These are phyloP conservation scores for Aricia agestis DNA, from an alignment of 1,140 invertebrate species.

Conservation along the genomic window DNA sequence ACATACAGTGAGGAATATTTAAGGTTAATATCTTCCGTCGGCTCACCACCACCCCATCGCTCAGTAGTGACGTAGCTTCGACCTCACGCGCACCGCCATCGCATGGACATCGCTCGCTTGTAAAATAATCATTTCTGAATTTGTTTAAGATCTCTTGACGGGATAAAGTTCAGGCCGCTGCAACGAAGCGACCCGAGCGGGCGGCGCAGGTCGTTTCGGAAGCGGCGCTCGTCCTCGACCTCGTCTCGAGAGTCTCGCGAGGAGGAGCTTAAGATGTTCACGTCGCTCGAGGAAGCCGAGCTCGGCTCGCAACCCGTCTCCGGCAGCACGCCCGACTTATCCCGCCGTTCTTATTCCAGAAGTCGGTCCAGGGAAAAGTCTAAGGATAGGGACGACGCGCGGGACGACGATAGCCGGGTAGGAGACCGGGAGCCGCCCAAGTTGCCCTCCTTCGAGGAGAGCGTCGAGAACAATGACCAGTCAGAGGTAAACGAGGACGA, in stretches of 20 bases:
- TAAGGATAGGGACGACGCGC: conserved; percentile 41
- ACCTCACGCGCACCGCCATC: conserved; percentile 32
- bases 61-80: conserved; percentile 48
- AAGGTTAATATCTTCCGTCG: conserved; percentile 69
- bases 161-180: conserved; percentile 76
- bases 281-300: conserved; percentile 78
- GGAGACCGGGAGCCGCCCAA: conserved; percentile 46
- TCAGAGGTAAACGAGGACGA: conserved; percentile 62
- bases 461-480: conserved; percentile 45
- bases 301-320: conserved; percentile 62
- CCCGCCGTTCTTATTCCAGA: conserved; percentile 70
- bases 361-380: conserved; percentile 67
- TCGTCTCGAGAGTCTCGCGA: conserved; percentile 77
- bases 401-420: conserved; percentile 36
- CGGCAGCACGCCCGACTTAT: conserved; percentile 70
- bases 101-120: conserved; percentile 41
- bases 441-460: conserved; percentile 63
- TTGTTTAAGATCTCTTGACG: conserved; percentile 78
- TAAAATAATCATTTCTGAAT: conserved; percentile 63
- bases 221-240: conserved; percentile 76
- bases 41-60: conserved; percentile 31
- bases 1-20: conserved; percentile 70
- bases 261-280: conserved; percentile 78
- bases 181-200: conserved; percentile 77
- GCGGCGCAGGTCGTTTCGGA: conserved; percentile 76